Evolutionary conservation across 2,797 vertebrate species (phyloP), one percentile per base, ranked within the genome.

Genomic region (Erithacus rubecula): DNA sequence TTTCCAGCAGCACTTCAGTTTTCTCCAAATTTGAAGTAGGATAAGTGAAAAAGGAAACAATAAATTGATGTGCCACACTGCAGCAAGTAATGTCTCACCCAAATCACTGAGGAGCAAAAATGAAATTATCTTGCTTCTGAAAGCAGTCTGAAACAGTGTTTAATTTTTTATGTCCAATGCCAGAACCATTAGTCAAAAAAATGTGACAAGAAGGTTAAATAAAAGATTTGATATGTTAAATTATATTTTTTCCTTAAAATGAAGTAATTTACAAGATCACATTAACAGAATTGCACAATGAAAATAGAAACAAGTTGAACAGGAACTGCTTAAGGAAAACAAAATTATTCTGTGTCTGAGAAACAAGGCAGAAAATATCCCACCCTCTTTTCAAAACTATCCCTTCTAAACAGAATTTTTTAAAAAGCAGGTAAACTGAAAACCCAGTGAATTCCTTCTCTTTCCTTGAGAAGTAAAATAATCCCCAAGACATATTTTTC

Each of bases 1-100:
- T n/a, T 56, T 83, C 27, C 20, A 55, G 8, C 20, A 75, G n/a
- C 6, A 17, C 1, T 26, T 26, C 0, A 0, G 2, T 68, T 86
- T 82, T 76, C 14, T 43, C 36, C 20, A 90, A 47, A 76, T 43
- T 47, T 79, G 26, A 76, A 69, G 65, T 2, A 76, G 10, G 36
- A 58, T 6, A 71, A 78, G 14, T 65, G 15, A 84, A 87, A 84
- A 79, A 82, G 5, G 36, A 68, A 88, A 62, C 20, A 39, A 55
- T 55, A 63, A 68, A 62, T 43, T 46, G 2, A 5, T 41, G 24
- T 87, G 18, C 5, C 6, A 26, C 8, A 6, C 6, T 4, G 0
- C 24, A 69, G 15, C 10, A 74, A 77, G 80, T 77, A 47, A 30
- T 23, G 10, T 24, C 24, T 87, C 13, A 4, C 3, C 2, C 4